A percentile compares a stretch with the other conserved stretches of the same genome.
These are phyloP conservation scores for Eupleurogrammus muticus DNA, from an alignment of 2,797 vertebrate genomes.

Conservation along the genomic window DNA sequence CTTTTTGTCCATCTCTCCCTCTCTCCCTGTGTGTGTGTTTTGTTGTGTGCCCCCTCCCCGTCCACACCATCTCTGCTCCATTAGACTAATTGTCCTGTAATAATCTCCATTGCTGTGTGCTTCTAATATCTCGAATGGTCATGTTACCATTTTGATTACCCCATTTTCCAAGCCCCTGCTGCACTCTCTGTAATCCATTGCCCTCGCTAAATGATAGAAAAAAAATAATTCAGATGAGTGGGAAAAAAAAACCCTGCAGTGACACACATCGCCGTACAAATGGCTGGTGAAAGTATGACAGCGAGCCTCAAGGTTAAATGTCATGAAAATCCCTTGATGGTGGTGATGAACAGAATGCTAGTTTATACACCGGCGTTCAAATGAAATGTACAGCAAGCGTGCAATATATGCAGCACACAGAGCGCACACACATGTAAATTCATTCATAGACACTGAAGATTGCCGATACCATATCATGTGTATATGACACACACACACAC, in stretches of 20 bases:
- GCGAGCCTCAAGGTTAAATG: conserved; percentile 77
- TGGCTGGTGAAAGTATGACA: conserved; percentile 70
- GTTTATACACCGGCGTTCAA: conserved; percentile 34
- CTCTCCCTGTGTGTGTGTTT: conserved; percentile 28
- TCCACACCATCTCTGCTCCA: conserved; percentile 80
- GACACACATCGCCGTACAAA: conserved; percentile 70
- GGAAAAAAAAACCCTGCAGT: conserved; percentile 50
- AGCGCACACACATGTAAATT: conserved; percentile 19
- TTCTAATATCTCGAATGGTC: conserved; percentile 84
- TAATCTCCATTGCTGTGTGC: conserved; percentile 86
- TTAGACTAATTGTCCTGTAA: conserved; percentile 88
- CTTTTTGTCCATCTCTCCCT: conserved; percentile 21
- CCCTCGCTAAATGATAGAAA: conserved; percentile 71
- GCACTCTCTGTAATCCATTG: conserved; percentile 78
- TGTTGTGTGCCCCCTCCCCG: conserved; percentile 55
- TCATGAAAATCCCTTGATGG: conserved; percentile 69
- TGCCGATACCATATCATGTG: conserved; percentile 8
- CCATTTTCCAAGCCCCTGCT: conserved; percentile 77
- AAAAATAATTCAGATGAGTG: conserved; percentile 82
- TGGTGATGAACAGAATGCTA: conserved; percentile 50
- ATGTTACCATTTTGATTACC: conserved; percentile 87
- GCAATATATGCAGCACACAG: conserved; percentile 16
- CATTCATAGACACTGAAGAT: conserved; percentile 1
- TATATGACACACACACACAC: neutral
- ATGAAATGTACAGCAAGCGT: conserved; percentile 28